Evolutionary conservation across 64 coral and sea anemone genomes (phyloP).

Genomic region (Stichodactyla helianthus): DNA sequence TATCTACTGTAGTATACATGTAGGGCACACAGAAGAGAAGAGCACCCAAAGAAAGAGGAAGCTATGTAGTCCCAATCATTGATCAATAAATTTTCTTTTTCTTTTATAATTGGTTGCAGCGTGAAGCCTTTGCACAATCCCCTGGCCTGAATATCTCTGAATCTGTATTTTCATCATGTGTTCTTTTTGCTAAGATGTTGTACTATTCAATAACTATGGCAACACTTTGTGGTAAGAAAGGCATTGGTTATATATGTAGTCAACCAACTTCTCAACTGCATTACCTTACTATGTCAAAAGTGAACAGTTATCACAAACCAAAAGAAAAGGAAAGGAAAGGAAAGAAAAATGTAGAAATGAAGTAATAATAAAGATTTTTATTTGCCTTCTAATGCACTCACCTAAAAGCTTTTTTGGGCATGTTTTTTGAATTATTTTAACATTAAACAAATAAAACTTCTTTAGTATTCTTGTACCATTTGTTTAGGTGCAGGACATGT

Average conservation of each 20-base stretch:
- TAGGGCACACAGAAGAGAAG: too few relatives aligned
- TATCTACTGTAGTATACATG: too few relatives aligned
- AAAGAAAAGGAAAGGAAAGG: too few relatives aligned
- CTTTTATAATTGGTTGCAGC: conserved; percentile 1
- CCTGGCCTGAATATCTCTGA: not conserved
- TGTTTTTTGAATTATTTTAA: too few relatives aligned
- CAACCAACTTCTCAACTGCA: not conserved
- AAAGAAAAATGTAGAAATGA: too few relatives aligned
- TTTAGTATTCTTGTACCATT: not conserved
- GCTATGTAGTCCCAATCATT: not conserved
- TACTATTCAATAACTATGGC: conserved; percentile 53
- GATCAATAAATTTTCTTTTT: not conserved
- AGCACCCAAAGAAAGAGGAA: too few relatives aligned
- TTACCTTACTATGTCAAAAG: too few relatives aligned
- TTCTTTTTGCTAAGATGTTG: conserved; percentile 41
- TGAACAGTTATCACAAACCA: too few relatives aligned
- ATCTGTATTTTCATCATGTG: not conserved
- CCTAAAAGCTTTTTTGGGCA: too few relatives aligned
- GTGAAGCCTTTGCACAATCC: conserved; percentile 4
- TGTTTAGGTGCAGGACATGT: conserved; percentile 52
- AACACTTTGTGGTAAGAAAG: conserved; percentile 51
- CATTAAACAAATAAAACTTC: too few relatives aligned
- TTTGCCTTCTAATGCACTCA: too few relatives aligned
- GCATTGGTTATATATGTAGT: not conserved
- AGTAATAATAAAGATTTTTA: too few relatives aligned